Percentiles rank a stretch among this genome's conserved stretches.
Conservation (phyloP, 2,797 vertebrate genomes). For the Phrynocephalus vlangalii region DNA sequence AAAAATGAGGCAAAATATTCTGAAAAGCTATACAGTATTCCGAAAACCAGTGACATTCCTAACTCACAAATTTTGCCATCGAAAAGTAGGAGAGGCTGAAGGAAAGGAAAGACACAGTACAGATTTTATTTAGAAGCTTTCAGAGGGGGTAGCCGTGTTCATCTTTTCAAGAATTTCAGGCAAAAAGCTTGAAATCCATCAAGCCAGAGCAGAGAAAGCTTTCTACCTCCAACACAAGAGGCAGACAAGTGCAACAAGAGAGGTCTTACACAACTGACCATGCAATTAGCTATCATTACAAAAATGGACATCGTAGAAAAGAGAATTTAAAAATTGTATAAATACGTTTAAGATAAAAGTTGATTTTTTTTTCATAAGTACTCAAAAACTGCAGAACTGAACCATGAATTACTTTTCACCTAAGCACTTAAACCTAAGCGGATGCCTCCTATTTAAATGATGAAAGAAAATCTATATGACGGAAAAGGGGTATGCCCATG, state of each 20-base stretch:
- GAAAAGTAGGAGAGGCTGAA: neutral
- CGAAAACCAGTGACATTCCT: neutral
- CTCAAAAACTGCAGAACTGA: no score
- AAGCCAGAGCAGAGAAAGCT: neutral
- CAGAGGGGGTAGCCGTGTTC: no score
- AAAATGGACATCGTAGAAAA: neutral
- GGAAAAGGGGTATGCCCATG: neutral
- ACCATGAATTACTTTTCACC: neutral
- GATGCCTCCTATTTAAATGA: neutral
- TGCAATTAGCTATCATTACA: neutral
- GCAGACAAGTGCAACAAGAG: neutral
- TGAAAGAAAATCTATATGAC: neutral
- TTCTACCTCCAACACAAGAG: neutral
- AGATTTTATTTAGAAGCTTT: neutral
- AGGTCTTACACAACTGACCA: neutral
- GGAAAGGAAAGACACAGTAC: neutral
- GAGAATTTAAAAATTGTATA: neutral
- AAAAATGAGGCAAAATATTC: neutral
- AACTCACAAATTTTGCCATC: conserved; percentile 8
- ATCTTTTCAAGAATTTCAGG: no score
- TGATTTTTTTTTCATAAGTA: neutral
- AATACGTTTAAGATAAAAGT: neutral
- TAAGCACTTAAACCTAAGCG: neutral
- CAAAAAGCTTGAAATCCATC: neutral
- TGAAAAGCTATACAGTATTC: neutral